Conservation (phyloP, 2,797 vertebrate species). For the Mionectes olivaceus region DNA sequence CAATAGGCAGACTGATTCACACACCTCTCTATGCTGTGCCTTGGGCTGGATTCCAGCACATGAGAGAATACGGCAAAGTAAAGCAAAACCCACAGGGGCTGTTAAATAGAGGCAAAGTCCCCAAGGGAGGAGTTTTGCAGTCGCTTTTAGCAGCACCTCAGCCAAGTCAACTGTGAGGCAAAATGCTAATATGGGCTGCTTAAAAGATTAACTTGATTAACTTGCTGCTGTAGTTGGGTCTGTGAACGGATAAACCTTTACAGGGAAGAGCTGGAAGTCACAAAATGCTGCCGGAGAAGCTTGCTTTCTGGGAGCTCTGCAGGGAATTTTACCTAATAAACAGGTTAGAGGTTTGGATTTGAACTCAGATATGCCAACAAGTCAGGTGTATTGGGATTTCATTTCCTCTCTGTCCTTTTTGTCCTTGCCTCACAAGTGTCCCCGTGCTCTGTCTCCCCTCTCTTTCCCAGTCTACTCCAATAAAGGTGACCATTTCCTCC, state of each 20-base stretch:
- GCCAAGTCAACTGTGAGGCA: conserved; percentile 21
- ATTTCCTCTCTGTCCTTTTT: background rate
- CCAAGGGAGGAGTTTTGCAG: conserved; percentile 26
- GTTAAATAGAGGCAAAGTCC: background rate
- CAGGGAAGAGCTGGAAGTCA: conserved; percentile 1
- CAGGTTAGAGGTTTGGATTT: background rate
- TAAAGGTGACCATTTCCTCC: background rate
- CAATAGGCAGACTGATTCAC: background rate
- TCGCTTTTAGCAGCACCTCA: background rate
- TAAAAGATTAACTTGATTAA: conserved; percentile 26
- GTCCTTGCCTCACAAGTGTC: background rate
- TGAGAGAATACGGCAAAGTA: background rate
- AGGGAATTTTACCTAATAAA: background rate
- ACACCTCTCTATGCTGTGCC: conserved; percentile 15
- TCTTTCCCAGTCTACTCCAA: background rate
- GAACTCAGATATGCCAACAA: background rate
- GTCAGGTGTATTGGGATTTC: background rate
- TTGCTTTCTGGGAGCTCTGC: background rate
- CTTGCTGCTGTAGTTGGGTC: background rate
- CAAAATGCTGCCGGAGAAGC: background rate
- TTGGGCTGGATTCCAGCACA: conserved; percentile 6
- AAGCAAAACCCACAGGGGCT: conserved; percentile 18
- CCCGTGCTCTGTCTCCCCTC: background rate
- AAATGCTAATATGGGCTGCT: conserved; percentile 14
- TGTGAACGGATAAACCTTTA: conserved; percentile 9